These are phyloP conservation scores for Tetraneura akinire DNA, from an alignment of 1,140 invertebrate species.

Conservation along the genomic window DNA sequence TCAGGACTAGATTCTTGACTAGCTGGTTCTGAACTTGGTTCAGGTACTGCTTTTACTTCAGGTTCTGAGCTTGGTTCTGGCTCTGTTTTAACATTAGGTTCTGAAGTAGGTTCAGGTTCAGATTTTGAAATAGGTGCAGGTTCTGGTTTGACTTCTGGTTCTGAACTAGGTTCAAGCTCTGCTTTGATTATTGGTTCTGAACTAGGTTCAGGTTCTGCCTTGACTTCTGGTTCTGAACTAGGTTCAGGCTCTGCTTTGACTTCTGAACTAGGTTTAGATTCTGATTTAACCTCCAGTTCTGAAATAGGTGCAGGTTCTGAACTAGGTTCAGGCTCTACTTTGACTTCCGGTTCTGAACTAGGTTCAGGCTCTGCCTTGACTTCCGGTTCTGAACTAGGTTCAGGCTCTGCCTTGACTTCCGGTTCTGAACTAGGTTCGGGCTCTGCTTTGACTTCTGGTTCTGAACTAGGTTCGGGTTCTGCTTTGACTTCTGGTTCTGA, in stretches of 20 bases:
- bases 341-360: conserved; percentile 57
- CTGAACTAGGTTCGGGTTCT: conserved; percentile 56
- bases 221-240: conserved; percentile 55
- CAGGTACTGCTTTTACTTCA: conserved; percentile 53
- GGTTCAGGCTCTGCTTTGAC: conserved; percentile 58
- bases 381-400: conserved; percentile 53
- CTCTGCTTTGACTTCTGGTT: conserved; percentile 56
- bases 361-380: conserved; percentile 37
- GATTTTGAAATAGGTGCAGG: conserved; percentile 55
- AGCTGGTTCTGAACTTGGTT: conserved; percentile 55
- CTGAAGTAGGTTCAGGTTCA: conserved; percentile 56
- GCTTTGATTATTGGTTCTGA: conserved; percentile 40
- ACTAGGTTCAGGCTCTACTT: conserved; percentile 58
- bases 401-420: conserved; percentile 57
- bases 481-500: conserved; percentile 55
- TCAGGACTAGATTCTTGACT: conserved; percentile 45
- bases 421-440: conserved; percentile 57
- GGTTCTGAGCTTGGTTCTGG: conserved; percentile 44
- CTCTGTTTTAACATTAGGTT: conserved; percentile 52
- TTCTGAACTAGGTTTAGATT: conserved; percentile 55
- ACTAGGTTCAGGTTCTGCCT: conserved; percentile 55
- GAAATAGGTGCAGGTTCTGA: conserved; percentile 54
- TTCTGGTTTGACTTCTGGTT: conserved; percentile 57
- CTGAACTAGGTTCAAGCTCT: conserved; percentile 55
- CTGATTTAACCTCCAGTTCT: conserved; percentile 56